Percentiles rank a stretch among this genome's conserved stretches.
Evolutionary conservation across 2,888 invertebrate genomes (phyloP).

Genomic region (Perdita meconis): DNA sequence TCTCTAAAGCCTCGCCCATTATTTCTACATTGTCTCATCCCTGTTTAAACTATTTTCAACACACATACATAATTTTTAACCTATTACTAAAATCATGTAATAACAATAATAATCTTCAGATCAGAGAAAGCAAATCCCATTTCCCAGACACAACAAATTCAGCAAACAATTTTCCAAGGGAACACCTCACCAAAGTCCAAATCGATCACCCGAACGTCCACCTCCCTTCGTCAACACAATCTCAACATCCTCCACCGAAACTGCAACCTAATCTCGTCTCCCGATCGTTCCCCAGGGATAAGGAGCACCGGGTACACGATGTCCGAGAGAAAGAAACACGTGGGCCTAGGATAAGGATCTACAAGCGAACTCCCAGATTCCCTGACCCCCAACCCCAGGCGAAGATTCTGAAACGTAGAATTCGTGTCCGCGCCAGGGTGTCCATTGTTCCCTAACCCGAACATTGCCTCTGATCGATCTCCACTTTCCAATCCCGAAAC

Average conservation of each 20-base stretch:
- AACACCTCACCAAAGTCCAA: constrained; percentile 4
- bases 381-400: constrained; percentile 23
- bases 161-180: no score
- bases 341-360: constrained; percentile 64
- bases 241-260: constrained; percentile 8
- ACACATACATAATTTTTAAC: no score
- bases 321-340: constrained; percentile 38
- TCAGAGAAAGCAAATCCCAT: no score
- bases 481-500: constrained; percentile 13
- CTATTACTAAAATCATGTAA: no score
- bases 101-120: no score
- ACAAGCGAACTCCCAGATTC: constrained; percentile 59
- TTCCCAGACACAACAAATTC: no score
- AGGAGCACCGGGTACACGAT: constrained; percentile 48
- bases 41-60: no score
- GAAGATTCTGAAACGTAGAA: constrained; percentile 23
- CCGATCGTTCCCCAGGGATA: constrained; percentile 57
- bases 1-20: no score
- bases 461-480: background rate
- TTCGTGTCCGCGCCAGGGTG: constrained; percentile 21
- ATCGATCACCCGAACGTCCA: constrained; percentile 16
- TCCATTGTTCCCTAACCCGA: constrained; percentile 20
- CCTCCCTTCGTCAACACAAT: constrained; percentile 45
- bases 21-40: no score
- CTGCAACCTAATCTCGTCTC: constrained; percentile 50